Evolutionary conservation across 2,797 vertebrate genomes (phyloP), one percentile per base, ranked within the genome.

Genomic region (Danio choprae): DNA sequence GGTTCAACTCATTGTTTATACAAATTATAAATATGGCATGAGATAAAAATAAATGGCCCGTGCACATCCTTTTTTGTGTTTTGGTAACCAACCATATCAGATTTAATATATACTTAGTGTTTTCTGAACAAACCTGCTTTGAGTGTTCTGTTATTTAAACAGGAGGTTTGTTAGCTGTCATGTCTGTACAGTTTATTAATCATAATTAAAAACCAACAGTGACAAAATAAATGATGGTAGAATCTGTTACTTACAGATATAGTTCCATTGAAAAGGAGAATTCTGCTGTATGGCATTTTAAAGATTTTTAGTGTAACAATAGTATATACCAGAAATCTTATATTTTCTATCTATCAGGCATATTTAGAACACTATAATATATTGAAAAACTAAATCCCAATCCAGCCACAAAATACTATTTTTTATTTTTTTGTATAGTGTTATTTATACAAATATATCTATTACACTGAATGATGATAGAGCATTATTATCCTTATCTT

Each of bases 31-130:
- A 60, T 74, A 73, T 5, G 29, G 36, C 36, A 43, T 70, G 69
- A 53, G 58, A 79, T 70, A 62, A 79, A 85, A 76, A 76, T 63
- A 69, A 77, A 74, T 80, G 10, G 65, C 48, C 56, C 22, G 10
- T 48, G 56, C 12, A 59, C 12, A 62, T 20, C 38, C 29, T 78
- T 50, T 10, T 38, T 5, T 51, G 9, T 51, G 43, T 22, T 73
- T 60, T 59, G 29, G 59, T 40, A 60, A 51, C 43, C 18, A 60
- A 20, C 43, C 44, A 22, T 53, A 9, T 22, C 6, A 9, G 9
- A 74, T 60, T 6, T 74, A 48, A 65, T 4, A 15, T 38, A 22
- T 7, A 22, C 13, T 18, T 22, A 29, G 6, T 18, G 4, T 55
- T 46, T 56, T 18, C 13, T 41, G 8, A 22, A 40, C n/a, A 62